Evolutionary conservation across 2,797 vertebrate species (phyloP).

Genomic region (Sebastes kiyomatsui): DNA sequence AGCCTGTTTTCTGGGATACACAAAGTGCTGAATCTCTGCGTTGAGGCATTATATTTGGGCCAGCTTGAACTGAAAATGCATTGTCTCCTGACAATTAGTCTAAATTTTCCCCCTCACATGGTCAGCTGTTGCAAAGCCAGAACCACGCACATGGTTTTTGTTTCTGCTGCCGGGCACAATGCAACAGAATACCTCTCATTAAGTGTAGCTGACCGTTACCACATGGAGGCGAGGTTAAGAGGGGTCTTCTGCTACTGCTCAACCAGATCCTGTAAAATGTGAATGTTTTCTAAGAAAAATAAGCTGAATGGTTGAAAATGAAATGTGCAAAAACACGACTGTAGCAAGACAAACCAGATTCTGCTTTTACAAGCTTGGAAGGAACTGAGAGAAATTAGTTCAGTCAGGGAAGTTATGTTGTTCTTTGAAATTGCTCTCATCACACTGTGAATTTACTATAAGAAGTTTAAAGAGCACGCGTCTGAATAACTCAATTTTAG

Average conservation of each 20-base stretch:
- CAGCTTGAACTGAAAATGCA: conserved; percentile 59
- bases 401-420: not conserved
- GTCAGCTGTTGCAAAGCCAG: conserved; percentile 45
- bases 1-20: conserved; percentile 20
- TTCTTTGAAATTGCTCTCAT: not conserved
- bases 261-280: conserved; percentile 24
- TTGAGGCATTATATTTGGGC: conserved; percentile 27
- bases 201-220: conserved; percentile 64
- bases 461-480: not conserved
- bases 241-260: conserved; percentile 51
- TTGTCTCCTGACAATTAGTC: conserved; percentile 48
- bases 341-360: not conserved
- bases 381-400: not conserved
- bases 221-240: conserved; percentile 64
- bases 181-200: conserved; percentile 57
- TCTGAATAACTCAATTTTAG: not conserved
- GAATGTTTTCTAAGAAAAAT: conserved; percentile 3
- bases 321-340: conserved; percentile 5
- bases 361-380: conserved; percentile 2
- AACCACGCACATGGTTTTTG: conserved; percentile 30
- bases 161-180: conserved; percentile 37
- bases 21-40: conserved; percentile 41
- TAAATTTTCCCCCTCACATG: conserved; percentile 35
- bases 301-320: not conserved
- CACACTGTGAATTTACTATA: not conserved